A percentile compares a stretch with the other conserved stretches of the same genome.
phyloP scores from a whole-genome alignment of 2,113 vertebrate genomes.

The Dolichotis patagonum region DNA sequence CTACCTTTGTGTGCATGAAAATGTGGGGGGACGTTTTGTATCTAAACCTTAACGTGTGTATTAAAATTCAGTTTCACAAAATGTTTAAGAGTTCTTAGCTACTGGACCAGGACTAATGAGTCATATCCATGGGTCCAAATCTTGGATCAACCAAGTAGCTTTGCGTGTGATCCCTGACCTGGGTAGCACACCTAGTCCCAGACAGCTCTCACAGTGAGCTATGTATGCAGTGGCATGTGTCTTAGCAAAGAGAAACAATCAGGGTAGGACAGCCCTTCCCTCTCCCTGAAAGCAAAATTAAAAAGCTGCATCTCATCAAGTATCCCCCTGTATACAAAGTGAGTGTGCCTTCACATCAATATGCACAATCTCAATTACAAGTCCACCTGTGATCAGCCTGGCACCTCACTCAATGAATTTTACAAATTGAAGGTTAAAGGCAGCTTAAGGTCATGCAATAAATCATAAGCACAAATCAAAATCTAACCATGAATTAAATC shows the following conservation, averaged over 20 bases:
- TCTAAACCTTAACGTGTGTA: background rate
- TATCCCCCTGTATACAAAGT: background rate
- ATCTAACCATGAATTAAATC: conserved; percentile 57
- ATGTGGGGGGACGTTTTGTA: background rate
- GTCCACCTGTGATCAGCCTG: background rate
- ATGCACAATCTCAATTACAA: background rate
- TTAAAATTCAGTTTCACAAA: background rate
- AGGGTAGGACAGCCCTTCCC: background rate
- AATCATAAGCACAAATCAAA: conserved; percentile 55
- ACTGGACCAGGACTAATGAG: background rate
- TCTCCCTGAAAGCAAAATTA: background rate
- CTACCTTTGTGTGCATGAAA: background rate
- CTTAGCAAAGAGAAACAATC: background rate
- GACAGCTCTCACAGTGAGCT: background rate
- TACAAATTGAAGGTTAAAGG: background rate
- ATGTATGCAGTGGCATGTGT: background rate
- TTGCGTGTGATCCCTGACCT: background rate
- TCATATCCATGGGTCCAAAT: background rate
- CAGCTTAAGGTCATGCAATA: conserved; percentile 40
- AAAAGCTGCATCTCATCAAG: background rate
- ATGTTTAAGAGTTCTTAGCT: background rate
- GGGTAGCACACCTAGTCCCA: background rate
- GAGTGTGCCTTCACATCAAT: accelerated
- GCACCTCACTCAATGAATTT: background rate
- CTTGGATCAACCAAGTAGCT: background rate